These are phyloP conservation scores for Noctuana brunneofusca DNA, from an alignment of 2,888 invertebrate species.

Conservation along the genomic window DNA sequence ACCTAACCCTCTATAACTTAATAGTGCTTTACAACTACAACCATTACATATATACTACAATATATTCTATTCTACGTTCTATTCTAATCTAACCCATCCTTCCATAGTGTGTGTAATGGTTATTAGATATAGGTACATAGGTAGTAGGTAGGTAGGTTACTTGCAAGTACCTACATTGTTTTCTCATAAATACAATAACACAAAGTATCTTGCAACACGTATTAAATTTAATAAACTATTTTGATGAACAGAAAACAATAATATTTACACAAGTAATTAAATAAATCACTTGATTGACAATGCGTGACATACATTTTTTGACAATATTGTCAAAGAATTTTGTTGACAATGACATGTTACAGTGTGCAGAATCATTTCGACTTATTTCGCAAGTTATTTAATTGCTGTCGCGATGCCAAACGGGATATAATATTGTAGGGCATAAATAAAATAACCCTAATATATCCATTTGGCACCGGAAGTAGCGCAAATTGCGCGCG, in stretches of 20 bases:
- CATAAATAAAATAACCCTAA: constrained; percentile 44
- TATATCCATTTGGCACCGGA: constrained; percentile 43
- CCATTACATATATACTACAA: too few species aligned
- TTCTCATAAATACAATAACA: neutral
- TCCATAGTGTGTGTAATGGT: too few species aligned
- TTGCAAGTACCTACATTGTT: too few species aligned
- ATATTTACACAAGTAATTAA: constrained; percentile 31
- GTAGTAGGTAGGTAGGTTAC: too few species aligned
- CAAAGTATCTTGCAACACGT: neutral
- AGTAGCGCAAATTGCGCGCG: constrained; percentile 43
- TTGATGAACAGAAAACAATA: constrained; percentile 17
- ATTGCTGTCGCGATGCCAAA: constrained; percentile 20
- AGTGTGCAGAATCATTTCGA: constrained; percentile 15
- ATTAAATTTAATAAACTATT: neutral
- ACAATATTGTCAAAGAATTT: constrained; percentile 45
- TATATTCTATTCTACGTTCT: too few species aligned
- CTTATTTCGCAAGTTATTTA: constrained; percentile 10
- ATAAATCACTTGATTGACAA: constrained; percentile 39
- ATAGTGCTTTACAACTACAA: too few species aligned
- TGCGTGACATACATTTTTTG: constrained; percentile 42
- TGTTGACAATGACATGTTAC: constrained; percentile 45
- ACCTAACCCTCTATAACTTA: too few species aligned
- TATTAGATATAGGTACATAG: too few species aligned
- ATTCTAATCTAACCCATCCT: too few species aligned
- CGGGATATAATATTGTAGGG: constrained; percentile 1